Evolutionary conservation across 2,888 invertebrate genomes (phyloP).

Genomic region (Bhutanitis thaidina): DNA sequence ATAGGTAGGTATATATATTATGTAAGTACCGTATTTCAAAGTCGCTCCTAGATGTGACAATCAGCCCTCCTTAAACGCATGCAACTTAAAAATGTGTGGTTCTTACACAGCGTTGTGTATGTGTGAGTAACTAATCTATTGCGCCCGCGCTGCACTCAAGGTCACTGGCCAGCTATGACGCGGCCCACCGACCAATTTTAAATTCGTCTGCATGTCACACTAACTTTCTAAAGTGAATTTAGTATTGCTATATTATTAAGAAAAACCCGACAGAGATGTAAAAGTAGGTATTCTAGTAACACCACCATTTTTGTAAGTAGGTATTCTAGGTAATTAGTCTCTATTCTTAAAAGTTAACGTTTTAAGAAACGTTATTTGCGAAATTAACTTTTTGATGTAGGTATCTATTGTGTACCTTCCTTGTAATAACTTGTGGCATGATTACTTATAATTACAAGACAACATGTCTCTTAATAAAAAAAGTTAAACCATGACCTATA

Average conservation of each 20-base stretch:
- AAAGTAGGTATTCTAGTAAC: no score
- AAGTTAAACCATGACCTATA: no score
- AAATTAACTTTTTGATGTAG: no score
- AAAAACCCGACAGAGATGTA: not conserved
- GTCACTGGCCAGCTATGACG: constrained; percentile 66
- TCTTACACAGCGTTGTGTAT: constrained; percentile 20
- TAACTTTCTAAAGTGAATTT: constrained; percentile 30
- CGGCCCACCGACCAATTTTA: constrained; percentile 59
- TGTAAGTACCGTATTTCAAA: not conserved
- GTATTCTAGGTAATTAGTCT: no score
- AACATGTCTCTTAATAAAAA: no score
- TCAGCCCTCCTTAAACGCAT: constrained; percentile 36
- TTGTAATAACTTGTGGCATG: no score
- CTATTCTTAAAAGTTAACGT: no score
- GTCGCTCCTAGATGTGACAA: constrained; percentile 26
- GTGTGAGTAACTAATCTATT: constrained; percentile 55
- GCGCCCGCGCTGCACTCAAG: constrained; percentile 58
- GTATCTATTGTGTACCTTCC: no score
- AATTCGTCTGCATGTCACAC: constrained; percentile 47
- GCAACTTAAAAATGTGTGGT: constrained; percentile 21
- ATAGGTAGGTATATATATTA: no score
- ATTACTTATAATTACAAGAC: no score
- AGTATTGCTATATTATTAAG: constrained; percentile 13
- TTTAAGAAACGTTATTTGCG: no score
- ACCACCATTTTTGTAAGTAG: no score